Evolutionary conservation across 23 tunicate species (phyloP).

Genomic region (Botrylloides violaceus): DNA sequence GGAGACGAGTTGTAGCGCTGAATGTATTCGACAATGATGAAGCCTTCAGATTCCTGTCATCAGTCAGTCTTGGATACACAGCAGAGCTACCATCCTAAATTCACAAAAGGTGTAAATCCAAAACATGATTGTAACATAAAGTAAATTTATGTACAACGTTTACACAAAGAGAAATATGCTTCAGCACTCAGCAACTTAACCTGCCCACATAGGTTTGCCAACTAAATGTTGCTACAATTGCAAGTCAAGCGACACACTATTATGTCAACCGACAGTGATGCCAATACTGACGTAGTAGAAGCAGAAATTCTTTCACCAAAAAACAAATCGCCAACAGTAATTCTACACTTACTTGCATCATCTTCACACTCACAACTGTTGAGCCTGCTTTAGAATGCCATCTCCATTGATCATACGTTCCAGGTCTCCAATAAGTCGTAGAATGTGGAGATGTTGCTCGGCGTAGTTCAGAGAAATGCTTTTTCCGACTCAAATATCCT

Average conservation of each 20-base stretch:
- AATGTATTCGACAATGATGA: constrained; percentile 74
- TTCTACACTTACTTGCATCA: constrained; percentile 23
- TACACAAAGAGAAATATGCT: too few species aligned
- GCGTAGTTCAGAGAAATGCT: constrained; percentile 38
- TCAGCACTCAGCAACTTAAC: too few species aligned
- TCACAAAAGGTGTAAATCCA: too few species aligned
- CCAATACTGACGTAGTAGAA: too few species aligned
- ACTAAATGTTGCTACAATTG: too few species aligned
- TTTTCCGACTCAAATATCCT: constrained; percentile 65
- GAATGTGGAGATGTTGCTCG: constrained; percentile 25
- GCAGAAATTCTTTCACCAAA: too few species aligned
- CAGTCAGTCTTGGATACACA: constrained; percentile 55
- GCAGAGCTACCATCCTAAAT: constrained; percentile 12
- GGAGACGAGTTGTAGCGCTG: constrained; percentile 84
- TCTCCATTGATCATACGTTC: constrained; percentile 56
- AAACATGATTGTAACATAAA: too few species aligned
- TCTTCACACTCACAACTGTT: constrained; percentile 27
- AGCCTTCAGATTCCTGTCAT: constrained; percentile 64
- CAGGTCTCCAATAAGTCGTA: constrained; percentile 74
- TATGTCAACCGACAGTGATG: too few species aligned
- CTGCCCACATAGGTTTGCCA: too few species aligned
- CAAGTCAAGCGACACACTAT: too few species aligned
- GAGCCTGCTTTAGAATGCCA: constrained; percentile 58
- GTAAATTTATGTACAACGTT: too few species aligned
- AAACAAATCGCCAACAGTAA: too few species aligned